Evolutionary conservation across 2,888 invertebrate genomes (phyloP).

Genomic region (Thumatha senex): DNA sequence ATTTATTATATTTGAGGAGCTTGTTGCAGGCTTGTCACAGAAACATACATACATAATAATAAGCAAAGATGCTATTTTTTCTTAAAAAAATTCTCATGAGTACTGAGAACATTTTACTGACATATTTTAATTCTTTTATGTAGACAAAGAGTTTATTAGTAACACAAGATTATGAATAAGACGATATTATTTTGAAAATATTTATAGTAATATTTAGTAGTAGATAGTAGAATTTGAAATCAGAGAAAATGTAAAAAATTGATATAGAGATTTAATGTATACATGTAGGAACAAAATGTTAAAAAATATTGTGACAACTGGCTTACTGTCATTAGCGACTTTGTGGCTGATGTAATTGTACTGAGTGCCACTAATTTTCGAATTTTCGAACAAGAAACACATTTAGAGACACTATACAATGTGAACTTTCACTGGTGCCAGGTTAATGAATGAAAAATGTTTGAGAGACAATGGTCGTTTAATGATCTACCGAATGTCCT

Average conservation of each 20-base stretch:
- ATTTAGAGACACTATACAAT: conserved; percentile 57
- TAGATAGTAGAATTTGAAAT: no score
- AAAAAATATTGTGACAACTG: conserved; percentile 46
- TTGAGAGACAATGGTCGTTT: conserved; percentile 54
- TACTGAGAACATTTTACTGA: no score
- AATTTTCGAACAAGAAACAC: conserved; percentile 46
- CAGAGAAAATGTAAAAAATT: no score
- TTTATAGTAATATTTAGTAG: no score
- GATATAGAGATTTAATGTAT: no score
- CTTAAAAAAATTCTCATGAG: no score
- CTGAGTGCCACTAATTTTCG: conserved; percentile 54
- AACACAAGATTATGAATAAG: no score
- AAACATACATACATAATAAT: background rate
- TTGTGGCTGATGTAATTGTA: conserved; percentile 60
- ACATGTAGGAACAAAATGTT: no score
- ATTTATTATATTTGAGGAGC: conserved; percentile 31
- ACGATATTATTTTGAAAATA: no score
- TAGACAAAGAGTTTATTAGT: no score
- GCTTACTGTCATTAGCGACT: conserved; percentile 73
- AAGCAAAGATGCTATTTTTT: no score
- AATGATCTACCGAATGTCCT: conserved; percentile 43
- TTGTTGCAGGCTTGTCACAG: conserved; percentile 6
- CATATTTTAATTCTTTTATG: no score
- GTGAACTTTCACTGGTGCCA: conserved; percentile 69
- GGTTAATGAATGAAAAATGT: conserved; percentile 61